Base-by-base conservation (phyloP, 1,140 invertebrate genomes). In the Periplaneta americana region DNA sequence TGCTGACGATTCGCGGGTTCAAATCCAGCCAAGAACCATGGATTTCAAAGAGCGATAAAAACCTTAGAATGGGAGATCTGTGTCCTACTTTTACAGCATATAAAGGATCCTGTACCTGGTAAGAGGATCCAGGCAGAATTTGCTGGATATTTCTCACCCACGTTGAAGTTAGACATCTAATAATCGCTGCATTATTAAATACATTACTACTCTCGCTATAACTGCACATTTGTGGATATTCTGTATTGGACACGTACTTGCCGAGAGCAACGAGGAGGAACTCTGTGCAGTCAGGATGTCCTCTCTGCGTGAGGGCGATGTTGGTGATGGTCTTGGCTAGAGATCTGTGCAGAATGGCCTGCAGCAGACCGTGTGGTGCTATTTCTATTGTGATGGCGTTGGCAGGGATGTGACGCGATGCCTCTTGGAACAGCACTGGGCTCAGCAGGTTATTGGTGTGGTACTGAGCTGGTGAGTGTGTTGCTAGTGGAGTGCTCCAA, bases 361-460 rank as follows among this genome's bases (percentile, higher is more conserved):
- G 91, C 57, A 93, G 86, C 5, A 92, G 87, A 82, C 89, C 88
- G 84, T 92, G 91, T 11, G 92, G 91, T 76, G 91, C 91, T 75
- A 92, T 88, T 86, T 93, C 92, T 78, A 93, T 88, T 15, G 89
- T 88, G 75, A 93, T 85, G 32, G 92, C 92, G 85, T 91, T 90
- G 18, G 87, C 84, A n/a, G 92, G 92, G 33, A 93, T 88, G 83
- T 91, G 88, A 76, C 88, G 86, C 22, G 93, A 84, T 22, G 90
- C 92, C 83, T 92, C 91, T 81, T 91, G 87, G 85, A 93, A 93
- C 76, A 92, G 85, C 1, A 93, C 80, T 28, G 83, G 85, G 17
- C 84, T 85, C 66, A 91, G 87, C n/a, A 93, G 87, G 84, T 94
- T 93, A 86, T 93, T 92, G 11, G 91, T 90, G 83, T 92, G 91